Evolutionary conservation across 2,797 vertebrate species (phyloP).

Genomic region (Ataeniobius toweri): DNA sequence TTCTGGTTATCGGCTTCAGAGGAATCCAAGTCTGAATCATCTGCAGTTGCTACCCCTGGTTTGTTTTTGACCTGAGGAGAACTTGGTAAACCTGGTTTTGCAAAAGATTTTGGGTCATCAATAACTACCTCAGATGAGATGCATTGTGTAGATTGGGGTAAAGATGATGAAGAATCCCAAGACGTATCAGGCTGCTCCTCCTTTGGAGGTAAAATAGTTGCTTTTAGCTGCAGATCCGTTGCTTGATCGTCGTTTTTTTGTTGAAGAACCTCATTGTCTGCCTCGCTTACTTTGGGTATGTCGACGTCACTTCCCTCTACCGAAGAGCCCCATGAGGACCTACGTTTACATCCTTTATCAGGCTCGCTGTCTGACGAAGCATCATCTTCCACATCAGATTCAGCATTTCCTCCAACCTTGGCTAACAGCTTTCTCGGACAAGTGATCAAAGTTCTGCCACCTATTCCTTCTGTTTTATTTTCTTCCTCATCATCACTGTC

Average conservation of each 20-base stretch:
- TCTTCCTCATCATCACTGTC: slow-evolving; percentile 52
- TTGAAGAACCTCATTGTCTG: slow-evolving; percentile 13
- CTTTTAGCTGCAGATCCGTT: slow-evolving; percentile 21
- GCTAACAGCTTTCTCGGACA: slow-evolving; percentile 12
- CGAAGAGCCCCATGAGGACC: slow-evolving; percentile 71
- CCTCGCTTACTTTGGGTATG: slow-evolving; percentile 26
- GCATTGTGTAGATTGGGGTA: slow-evolving; percentile 31
- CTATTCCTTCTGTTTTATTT: slow-evolving; percentile 7
- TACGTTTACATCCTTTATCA: slow-evolving; percentile 30
- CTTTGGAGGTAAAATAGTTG: slow-evolving; percentile 24
- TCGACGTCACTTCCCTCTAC: slow-evolving; percentile 52
- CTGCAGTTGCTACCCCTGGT: slow-evolving; percentile 11
- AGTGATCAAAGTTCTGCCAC: slow-evolving; percentile 28
- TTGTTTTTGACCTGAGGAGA: slow-evolving; percentile 18
- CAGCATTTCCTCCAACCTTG: slow-evolving; percentile 11
- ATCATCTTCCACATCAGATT: slow-evolving; percentile 32
- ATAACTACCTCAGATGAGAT: slow-evolving; percentile 16
- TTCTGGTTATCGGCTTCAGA: slow-evolving; percentile 48
- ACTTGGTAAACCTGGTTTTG: slow-evolving; percentile 6
- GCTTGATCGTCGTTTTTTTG: slow-evolving; percentile 21
- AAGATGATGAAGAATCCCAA: slow-evolving; percentile 47
- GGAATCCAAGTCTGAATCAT: slow-evolving; percentile 65
- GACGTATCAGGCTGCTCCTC: slow-evolving; percentile 21
- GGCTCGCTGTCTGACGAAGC: slow-evolving; percentile 13
- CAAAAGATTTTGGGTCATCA: slow-evolving; percentile 20